These are phyloP conservation scores for Synergus umbraculus DNA, from an alignment of 2,888 invertebrate genomes.

Conservation along the genomic window DNA sequence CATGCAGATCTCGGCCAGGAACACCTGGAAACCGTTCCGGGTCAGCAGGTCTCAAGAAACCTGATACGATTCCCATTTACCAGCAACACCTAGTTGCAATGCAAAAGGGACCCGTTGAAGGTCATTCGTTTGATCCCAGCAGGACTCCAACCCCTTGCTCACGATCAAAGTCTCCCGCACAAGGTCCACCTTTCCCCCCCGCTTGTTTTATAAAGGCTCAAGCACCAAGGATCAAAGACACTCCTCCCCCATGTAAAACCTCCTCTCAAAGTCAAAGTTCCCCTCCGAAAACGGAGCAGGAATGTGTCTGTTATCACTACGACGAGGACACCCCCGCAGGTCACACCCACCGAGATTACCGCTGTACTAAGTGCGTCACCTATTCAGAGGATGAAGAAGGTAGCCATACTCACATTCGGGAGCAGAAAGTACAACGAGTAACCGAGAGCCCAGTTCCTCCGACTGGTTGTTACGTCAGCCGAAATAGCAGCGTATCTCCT, in stretches of 20 bases:
- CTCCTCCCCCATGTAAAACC: constrained; percentile 67
- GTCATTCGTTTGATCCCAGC: constrained; percentile 66
- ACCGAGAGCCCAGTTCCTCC: constrained; percentile 42
- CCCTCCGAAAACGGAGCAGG: constrained; percentile 67
- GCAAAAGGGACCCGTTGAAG: constrained; percentile 67
- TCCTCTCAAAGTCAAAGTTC: constrained; percentile 72
- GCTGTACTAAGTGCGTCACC: constrained; percentile 72
- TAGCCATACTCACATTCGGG: constrained; percentile 55
- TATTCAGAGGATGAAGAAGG: constrained; percentile 74
- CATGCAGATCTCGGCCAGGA: constrained; percentile 80
- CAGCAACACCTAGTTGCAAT: constrained; percentile 87
- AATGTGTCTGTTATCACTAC: constrained; percentile 68
- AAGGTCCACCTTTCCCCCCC: constrained; percentile 81
- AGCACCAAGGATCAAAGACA: constrained; percentile 82
- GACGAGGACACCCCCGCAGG: constrained; percentile 75
- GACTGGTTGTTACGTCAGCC: constrained; percentile 64
- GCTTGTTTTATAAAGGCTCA: constrained; percentile 79
- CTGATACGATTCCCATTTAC: constrained; percentile 88
- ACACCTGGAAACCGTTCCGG: constrained; percentile 81
- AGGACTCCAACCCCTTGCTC: constrained; percentile 73
- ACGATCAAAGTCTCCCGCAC: constrained; percentile 84
- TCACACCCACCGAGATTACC: constrained; percentile 62
- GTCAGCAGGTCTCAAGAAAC: constrained; percentile 80
- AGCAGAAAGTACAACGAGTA: constrained; percentile 61
- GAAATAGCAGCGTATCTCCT: constrained; percentile 59